A percentile compares a stretch with the other conserved stretches of the same genome.
Evolutionary conservation across 2,797 vertebrate species (phyloP).

Genomic region (Eptatretus atami): DNA sequence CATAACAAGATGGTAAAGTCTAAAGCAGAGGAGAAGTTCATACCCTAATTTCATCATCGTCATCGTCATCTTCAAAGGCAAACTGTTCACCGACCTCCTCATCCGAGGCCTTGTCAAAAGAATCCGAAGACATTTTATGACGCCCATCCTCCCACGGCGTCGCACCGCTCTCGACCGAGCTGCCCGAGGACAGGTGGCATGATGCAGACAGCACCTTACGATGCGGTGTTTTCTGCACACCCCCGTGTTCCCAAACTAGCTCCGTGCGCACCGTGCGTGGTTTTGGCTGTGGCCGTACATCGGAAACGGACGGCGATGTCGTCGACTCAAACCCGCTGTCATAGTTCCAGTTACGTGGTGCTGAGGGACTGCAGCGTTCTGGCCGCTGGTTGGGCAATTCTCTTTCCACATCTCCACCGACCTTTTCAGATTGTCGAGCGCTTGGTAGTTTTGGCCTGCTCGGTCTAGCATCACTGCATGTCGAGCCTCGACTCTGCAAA

Average conservation of each 20-base stretch:
- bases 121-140: background rate
- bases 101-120: background rate
- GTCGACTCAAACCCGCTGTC: slow-evolving; percentile 1
- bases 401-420: no score
- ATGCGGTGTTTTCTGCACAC: slow-evolving; percentile 15
- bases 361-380: slow-evolving; percentile 12
- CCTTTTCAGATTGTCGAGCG: no score
- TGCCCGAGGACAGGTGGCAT: slow-evolving; percentile 21
- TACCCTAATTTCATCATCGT: slow-evolving; percentile 33
- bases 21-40: slow-evolving; percentile 9
- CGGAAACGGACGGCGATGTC: background rate
- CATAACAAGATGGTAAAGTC: no score
- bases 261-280: slow-evolving; percentile 8
- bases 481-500: no score
- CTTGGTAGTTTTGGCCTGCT: no score
- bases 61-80: slow-evolving; percentile 33
- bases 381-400: no score
- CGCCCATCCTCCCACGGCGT: slow-evolving; percentile 17
- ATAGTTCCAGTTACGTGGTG: slow-evolving; percentile 8
- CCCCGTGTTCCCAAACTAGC: background rate
- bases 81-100: slow-evolving; percentile 16
- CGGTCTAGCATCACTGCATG: no score
- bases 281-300: slow-evolving; percentile 2
- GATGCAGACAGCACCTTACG: slow-evolving; percentile 26
- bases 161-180: slow-evolving; percentile 10